Base-by-base conservation (phyloP, 2,888 invertebrate genomes). In the Abscondita cerata region DNA sequence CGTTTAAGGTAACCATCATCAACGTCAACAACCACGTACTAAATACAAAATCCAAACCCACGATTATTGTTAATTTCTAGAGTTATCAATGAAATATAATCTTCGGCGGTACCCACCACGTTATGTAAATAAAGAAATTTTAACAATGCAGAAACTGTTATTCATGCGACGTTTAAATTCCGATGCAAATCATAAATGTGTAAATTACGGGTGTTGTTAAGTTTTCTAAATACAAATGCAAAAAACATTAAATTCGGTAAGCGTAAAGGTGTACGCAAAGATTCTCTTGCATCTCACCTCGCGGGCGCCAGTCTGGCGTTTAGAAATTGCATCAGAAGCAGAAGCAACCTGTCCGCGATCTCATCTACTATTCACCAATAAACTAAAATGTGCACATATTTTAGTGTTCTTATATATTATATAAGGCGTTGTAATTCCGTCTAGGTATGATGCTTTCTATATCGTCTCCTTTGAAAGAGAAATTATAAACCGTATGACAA, bases 281-380 rank as follows among this genome's bases (percentile, higher is more conserved):
- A 51, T 56, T 57, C 61, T 61, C 46, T 63, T 66, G 61, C 70
- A 74, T 76, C 75, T 76, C 76, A 74, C 73, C 73, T 75, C 67
- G 69, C 70, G 73, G 76, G 78, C 77, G 76, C 76, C 78, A 75
- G 75, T 74, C 74, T 73, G 76, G 71, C 76, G 75, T 75, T 72
- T 72, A 72, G 64, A 73, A 70, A 75, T 72, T 66, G 73, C 74
- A 74, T 76, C 74, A 75, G n/a, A n/a, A 75, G 75, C 75, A 70
- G 67, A 67, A 68, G 58, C 74, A 73, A 75, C 73, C 74, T 73
- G 74, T 75, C 75, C 71, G 73, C 72, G 73, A 71, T 70, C 73
- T 73, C 75, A 73, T 75, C 71, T 72, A 76, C 73, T 76, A 75
- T 76, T 74, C 74, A 52, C 61, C 64, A 68, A 69, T 66, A 60